Evolutionary conservation across 2,797 vertebrate genomes (phyloP).

Genomic region (Trachops cirrhosus): DNA sequence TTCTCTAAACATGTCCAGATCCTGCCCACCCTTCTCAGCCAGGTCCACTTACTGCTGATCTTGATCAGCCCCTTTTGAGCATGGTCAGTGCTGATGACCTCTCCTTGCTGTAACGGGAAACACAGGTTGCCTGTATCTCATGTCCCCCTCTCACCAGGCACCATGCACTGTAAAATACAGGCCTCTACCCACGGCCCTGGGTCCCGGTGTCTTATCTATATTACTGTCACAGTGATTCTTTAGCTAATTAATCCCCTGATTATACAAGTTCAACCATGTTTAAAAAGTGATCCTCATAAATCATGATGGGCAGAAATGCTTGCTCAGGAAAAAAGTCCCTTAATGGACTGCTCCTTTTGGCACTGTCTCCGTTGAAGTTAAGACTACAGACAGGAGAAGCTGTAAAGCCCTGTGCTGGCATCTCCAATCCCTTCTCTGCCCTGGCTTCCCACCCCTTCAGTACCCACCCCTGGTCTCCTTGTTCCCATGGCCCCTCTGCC

Average conservation of each 20-base stretch:
- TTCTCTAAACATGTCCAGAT: background rate
- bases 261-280: constrained; percentile 34
- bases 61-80: background rate
- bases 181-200: background rate
- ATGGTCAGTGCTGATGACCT: accelerated
- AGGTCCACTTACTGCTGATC: accelerated
- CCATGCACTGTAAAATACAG: background rate
- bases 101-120: background rate
- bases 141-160: background rate
- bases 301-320: constrained; percentile 43
- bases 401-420: background rate
- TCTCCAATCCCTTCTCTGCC: background rate
- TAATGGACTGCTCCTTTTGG: background rate
- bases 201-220: background rate
- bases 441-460: accelerated
- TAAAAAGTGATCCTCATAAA: constrained; percentile 47
- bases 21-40: background rate
- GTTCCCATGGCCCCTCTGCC: background rate
- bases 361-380: background rate
- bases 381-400: background rate
- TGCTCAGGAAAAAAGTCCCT: background rate
- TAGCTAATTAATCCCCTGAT: constrained; percentile 34
- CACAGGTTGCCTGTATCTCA: accelerated
- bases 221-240: background rate
- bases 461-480: background rate